Conservation (phyloP, 2,888 invertebrate species). For the Drosophila ochracea region DNA sequence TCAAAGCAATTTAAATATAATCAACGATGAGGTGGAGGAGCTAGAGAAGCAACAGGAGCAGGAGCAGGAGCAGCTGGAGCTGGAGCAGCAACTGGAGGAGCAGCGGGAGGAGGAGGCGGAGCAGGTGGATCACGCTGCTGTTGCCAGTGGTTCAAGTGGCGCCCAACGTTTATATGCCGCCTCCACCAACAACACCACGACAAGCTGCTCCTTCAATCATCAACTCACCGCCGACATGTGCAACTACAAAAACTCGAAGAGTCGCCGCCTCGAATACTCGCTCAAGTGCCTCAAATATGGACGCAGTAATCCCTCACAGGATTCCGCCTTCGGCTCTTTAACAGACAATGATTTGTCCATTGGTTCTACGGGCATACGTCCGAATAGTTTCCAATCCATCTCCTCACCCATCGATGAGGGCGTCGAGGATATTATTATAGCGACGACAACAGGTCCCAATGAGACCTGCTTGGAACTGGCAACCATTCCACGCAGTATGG, state of each 20-base stretch:
- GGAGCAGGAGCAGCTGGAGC: constrained; percentile 8
- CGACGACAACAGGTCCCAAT: constrained; percentile 82
- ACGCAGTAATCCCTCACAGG: constrained; percentile 85
- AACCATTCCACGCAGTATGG: constrained; percentile 83
- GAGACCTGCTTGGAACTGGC: constrained; percentile 83
- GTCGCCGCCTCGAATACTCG: constrained; percentile 85
- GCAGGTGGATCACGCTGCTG: constrained; percentile 41
- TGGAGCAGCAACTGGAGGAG: constrained; percentile 18
- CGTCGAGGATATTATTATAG: constrained; percentile 85
- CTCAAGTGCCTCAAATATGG: constrained; percentile 85
- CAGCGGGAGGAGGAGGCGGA: constrained; percentile 18
- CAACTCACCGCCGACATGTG: constrained; percentile 85
- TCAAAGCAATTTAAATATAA: constrained; percentile 76
- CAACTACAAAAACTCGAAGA: constrained; percentile 85
- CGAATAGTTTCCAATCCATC: constrained; percentile 85
- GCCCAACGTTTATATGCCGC: constrained; percentile 53
- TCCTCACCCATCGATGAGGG: constrained; percentile 85
- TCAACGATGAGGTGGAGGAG: constrained; percentile 37
- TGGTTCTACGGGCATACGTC: constrained; percentile 84
- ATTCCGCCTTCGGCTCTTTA: constrained; percentile 85
- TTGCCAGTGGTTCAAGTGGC: constrained; percentile 65
- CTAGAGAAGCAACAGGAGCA: constrained; percentile 16
- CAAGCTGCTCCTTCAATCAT: constrained; percentile 78
- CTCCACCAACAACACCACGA: constrained; percentile 2
- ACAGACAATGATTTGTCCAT: constrained; percentile 85